These are phyloP conservation scores for Tromatobia lineatoria DNA, from an alignment of 2,888 invertebrate species.

Conservation along the genomic window DNA sequence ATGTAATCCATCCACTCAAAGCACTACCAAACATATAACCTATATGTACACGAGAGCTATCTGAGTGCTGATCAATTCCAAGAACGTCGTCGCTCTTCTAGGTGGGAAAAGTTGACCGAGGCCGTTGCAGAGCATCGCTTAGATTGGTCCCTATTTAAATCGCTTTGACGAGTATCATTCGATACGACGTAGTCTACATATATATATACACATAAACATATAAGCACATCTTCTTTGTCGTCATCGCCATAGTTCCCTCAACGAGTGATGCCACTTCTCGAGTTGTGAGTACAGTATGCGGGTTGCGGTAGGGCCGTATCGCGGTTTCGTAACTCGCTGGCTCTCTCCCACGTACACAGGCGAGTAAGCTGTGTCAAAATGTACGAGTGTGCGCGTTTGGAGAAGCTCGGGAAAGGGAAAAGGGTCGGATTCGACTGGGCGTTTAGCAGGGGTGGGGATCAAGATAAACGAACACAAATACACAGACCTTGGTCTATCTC, in stretches of 20 bases:
- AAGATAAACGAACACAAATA: background rate
- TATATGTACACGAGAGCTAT: background rate
- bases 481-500: constrained; percentile 43
- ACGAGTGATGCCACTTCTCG: constrained; percentile 39
- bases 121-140: background rate
- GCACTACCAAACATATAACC: background rate
- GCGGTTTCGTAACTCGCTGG: constrained; percentile 64
- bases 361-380: constrained; percentile 1
- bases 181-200: background rate
- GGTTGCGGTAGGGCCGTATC: constrained; percentile 76
- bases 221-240: constrained; percentile 1
- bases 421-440: constrained; percentile 39
- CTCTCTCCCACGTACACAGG: constrained; percentile 1
- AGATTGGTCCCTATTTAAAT: constrained; percentile 50
- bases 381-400: constrained; percentile 19
- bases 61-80: constrained; percentile 30
- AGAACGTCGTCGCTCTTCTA: constrained; percentile 12
- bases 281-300: constrained; percentile 45
- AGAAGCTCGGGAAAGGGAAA: constrained; percentile 52
- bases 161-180: constrained; percentile 24
- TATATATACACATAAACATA: background rate
- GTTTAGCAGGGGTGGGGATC: constrained; percentile 26
- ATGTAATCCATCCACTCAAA: constrained; percentile 8
- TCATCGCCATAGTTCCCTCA: background rate
- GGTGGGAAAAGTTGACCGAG: constrained; percentile 48